phyloP scores from a whole-genome alignment of 2,113 vertebrate species.

The Ia io region DNA sequence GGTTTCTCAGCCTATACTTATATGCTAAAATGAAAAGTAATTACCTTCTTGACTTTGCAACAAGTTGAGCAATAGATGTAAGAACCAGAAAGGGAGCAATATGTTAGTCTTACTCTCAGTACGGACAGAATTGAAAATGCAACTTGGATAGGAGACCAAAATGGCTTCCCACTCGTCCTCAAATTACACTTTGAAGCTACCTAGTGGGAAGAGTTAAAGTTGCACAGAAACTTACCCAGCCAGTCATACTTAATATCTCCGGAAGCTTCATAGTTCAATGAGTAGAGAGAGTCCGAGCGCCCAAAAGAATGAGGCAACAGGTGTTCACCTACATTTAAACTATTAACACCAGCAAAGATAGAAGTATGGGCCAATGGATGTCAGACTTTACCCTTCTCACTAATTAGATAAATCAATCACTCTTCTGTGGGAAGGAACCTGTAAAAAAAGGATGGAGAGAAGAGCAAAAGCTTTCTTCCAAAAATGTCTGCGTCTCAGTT shows the following conservation, averaged over 20 bases:
- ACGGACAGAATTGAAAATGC: background rate
- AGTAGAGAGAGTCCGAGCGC: background rate
- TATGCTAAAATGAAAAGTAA: background rate
- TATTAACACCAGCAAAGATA: background rate
- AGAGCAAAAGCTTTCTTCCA: background rate
- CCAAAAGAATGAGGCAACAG: background rate
- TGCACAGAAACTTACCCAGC: background rate
- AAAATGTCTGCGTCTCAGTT: background rate
- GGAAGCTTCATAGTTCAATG: background rate
- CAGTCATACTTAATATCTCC: background rate
- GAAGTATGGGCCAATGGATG: background rate
- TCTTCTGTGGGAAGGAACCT: background rate
- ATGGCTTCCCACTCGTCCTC: background rate
- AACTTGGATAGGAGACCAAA: background rate
- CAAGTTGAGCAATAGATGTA: background rate
- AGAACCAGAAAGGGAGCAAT: background rate
- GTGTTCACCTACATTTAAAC: background rate
- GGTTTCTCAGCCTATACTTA: background rate
- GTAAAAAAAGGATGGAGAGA: background rate
- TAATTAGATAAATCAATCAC: background rate
- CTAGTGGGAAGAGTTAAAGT: background rate
- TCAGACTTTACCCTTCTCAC: background rate
- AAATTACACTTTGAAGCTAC: background rate
- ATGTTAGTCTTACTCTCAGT: background rate
- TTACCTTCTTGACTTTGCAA: background rate